Evolutionary conservation across 2,888 invertebrate species (phyloP).

Genomic region (Philereme vetulata): DNA sequence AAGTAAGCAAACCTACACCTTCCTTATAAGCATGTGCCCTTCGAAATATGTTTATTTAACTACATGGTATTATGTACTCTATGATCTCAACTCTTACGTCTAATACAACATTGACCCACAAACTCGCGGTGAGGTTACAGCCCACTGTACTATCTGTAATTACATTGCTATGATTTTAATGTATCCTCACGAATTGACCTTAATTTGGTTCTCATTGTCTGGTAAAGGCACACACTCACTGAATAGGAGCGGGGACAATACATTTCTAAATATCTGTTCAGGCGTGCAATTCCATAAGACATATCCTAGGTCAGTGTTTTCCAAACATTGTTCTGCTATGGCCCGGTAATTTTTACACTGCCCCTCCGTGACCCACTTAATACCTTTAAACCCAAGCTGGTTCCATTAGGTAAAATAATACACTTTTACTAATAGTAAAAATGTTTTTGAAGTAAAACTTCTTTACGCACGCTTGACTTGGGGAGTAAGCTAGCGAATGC

Average conservation of each 20-base stretch:
- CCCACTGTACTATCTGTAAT: slow-evolving; percentile 28
- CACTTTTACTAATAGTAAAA: too few species aligned
- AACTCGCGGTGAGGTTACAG: slow-evolving; percentile 12
- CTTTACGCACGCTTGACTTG: too few species aligned
- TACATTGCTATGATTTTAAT: slow-evolving; percentile 12
- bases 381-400: too few species aligned
- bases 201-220: slow-evolving; percentile 24
- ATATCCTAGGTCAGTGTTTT: too few species aligned
- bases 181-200: slow-evolving; percentile 25
- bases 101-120: slow-evolving; percentile 32
- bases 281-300: too few species aligned
- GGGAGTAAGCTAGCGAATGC: too few species aligned
- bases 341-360: too few species aligned
- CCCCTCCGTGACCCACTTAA: too few species aligned
- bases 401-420: too few species aligned
- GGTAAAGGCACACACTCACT: slow-evolving; percentile 7
- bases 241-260: slow-evolving; percentile 7
- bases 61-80: slow-evolving; percentile 12
- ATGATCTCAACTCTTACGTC: slow-evolving; percentile 8
- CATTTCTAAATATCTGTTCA: not conserved
- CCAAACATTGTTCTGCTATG: too few species aligned
- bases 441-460: too few species aligned
- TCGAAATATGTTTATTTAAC: slow-evolving; percentile 11
- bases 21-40: slow-evolving; percentile 8
- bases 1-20: slow-evolving; percentile 3